These are phyloP conservation scores for Junonia oenone DNA, from an alignment of 2,888 invertebrate species.

Conservation along the genomic window DNA sequence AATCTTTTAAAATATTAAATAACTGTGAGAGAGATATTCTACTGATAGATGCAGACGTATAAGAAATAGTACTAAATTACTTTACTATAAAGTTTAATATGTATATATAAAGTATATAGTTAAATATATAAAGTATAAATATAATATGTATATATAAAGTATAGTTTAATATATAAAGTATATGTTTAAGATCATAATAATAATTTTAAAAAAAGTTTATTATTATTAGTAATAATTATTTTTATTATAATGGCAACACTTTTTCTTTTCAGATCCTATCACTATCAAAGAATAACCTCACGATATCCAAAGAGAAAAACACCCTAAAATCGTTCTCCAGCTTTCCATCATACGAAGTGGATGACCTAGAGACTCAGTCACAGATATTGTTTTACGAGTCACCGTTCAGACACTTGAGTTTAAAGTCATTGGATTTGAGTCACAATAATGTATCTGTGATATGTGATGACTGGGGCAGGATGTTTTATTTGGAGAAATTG, in stretches of 20 bases:
- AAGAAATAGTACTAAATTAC: too few relatives aligned
- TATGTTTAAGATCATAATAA: too few relatives aligned
- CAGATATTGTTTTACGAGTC: slow-evolving; percentile 4
- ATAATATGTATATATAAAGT: too few relatives aligned
- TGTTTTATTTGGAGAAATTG: slow-evolving; percentile 24
- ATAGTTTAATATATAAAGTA: too few relatives aligned
- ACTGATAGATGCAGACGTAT: too few relatives aligned
- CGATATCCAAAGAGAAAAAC: slow-evolving; percentile 13
- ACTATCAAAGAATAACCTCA: slow-evolving; percentile 28
- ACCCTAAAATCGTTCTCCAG: not conserved
- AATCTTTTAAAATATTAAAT: too few relatives aligned
- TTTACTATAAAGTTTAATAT: too few relatives aligned
- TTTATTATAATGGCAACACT: not conserved
- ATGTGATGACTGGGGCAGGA: slow-evolving; percentile 26
- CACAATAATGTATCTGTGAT: slow-evolving; percentile 32
- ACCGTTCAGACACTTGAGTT: slow-evolving; percentile 29
- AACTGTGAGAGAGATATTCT: too few relatives aligned
- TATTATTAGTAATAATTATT: too few relatives aligned
- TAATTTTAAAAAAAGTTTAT: too few relatives aligned
- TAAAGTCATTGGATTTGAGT: slow-evolving; percentile 30
- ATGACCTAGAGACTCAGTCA: not conserved
- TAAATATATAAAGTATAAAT: too few relatives aligned
- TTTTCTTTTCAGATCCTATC: slow-evolving; percentile 25
- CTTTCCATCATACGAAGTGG: not conserved
- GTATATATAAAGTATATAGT: too few relatives aligned